Evolutionary conservation across 2,113 vertebrate genomes (phyloP).

Genomic region (Paramormyrops kingsleyae): DNA sequence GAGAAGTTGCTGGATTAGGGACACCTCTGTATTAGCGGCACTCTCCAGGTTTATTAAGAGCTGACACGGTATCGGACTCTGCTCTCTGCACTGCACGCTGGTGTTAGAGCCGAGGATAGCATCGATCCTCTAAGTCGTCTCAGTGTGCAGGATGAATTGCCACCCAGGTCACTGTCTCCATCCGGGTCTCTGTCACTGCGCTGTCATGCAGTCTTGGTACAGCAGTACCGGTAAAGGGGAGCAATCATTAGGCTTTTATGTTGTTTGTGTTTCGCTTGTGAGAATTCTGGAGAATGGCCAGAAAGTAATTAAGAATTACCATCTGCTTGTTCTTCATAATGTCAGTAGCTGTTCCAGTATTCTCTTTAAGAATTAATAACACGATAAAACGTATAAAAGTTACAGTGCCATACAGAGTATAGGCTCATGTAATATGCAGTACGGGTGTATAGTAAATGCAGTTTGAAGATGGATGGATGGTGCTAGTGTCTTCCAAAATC

Average conservation of each 20-base stretch:
- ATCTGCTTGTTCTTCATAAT: constrained; percentile 35
- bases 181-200: neutral
- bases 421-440: neutral
- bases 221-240: neutral
- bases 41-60: neutral
- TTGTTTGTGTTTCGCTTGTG: neutral
- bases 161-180: neutral
- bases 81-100: neutral
- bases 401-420: neutral
- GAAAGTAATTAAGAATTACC: constrained; percentile 44
- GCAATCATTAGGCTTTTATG: neutral
- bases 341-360: constrained; percentile 24
- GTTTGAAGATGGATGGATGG: neutral
- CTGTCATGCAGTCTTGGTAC: neutral
- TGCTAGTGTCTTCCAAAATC: neutral
- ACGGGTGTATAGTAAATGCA: neutral
- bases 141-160: neutral
- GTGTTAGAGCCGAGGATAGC: neutral
- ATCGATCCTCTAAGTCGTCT: neutral
- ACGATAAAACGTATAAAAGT: constrained; percentile 31
- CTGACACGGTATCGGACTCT: neutral
- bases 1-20: neutral
- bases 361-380: constrained; percentile 19
- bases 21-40: neutral
- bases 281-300: constrained; percentile 20